Conservation (phyloP, 2,888 invertebrate species). For the Mesorhabditis spiculigera region DNA sequence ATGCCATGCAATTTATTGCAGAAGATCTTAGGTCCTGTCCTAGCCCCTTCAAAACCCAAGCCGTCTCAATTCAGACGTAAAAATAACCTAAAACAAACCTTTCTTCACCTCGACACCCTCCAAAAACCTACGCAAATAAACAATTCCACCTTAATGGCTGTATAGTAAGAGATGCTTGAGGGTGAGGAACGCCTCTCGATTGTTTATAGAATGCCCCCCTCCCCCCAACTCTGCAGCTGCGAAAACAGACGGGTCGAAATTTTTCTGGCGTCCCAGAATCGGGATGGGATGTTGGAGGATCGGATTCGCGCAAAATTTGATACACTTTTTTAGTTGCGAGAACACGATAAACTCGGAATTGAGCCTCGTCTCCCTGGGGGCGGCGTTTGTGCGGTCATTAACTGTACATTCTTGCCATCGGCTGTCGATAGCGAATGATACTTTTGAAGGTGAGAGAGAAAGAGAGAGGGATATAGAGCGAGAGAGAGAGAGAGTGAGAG, state of each 20-base stretch:
- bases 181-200: too few relatives aligned
- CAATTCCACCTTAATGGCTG: too few relatives aligned
- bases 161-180: too few relatives aligned
- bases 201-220: too few relatives aligned
- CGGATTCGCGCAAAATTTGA: background rate
- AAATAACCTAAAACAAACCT: too few relatives aligned
- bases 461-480: background rate
- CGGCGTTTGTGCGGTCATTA: slow-evolving; percentile 32
- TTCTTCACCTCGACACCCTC: too few relatives aligned
- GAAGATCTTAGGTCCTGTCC: too few relatives aligned
- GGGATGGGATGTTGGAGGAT: background rate
- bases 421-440: background rate
- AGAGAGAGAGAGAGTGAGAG: background rate
- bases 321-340: slow-evolving; percentile 32
- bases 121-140: too few relatives aligned
- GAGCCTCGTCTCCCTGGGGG: slow-evolving; percentile 33
- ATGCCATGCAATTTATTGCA: too few relatives aligned
- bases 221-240: background rate
- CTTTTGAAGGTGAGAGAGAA: slow-evolving; percentile 16
- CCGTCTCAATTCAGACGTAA: too few relatives aligned
- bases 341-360: slow-evolving; percentile 25
- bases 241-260: background rate
- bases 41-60: too few relatives aligned
- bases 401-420: slow-evolving; percentile 37
- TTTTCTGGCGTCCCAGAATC: background rate